A percentile compares a stretch with the other conserved stretches of the same genome.
Conservation (phyloP, 2,888 invertebrate species). For the Ectemnius lituratus region DNA sequence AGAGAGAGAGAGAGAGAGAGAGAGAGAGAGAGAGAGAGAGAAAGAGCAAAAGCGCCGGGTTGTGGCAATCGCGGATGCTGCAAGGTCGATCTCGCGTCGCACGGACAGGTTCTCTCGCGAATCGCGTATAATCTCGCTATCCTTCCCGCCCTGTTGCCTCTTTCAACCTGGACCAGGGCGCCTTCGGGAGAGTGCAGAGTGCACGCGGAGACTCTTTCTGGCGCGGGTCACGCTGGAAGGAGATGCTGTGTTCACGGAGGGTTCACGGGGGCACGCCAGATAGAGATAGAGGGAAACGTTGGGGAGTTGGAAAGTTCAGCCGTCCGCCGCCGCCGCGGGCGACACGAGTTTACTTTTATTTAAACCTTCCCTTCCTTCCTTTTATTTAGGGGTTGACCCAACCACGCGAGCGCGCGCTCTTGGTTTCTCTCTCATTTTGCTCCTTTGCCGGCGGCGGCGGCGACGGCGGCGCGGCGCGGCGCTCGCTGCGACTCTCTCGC, state of each 20-base stretch:
- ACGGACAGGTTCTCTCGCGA: conserved; percentile 55
- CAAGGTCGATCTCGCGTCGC: conserved; percentile 59
- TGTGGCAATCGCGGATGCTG: conserved; percentile 47
- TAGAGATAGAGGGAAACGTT: background rate
- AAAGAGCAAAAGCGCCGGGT: too few relatives aligned
- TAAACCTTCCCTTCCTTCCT: conserved; percentile 75
- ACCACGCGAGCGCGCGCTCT: conserved; percentile 29
- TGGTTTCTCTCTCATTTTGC: conserved; percentile 60
- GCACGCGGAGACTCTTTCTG: too few relatives aligned
- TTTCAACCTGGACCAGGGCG: background rate
- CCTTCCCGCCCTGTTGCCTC: background rate
- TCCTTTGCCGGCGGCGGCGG: conserved; percentile 58
- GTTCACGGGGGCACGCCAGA: too few relatives aligned
- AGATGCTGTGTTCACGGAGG: too few relatives aligned
- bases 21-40: too few relatives aligned
- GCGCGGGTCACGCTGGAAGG: too few relatives aligned
- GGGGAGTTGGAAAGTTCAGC: conserved; percentile 38
- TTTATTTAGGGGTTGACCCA: conserved; percentile 77
- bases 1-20: too few relatives aligned
- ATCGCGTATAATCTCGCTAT: conserved; percentile 9
- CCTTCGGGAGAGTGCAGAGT: too few relatives aligned
- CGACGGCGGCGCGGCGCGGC: conserved; percentile 26
- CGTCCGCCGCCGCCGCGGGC: conserved; percentile 48
- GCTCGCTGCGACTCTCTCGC: too few relatives aligned
- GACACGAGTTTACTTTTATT: conserved; percentile 78